phyloP scores from a whole-genome alignment of 2,113 vertebrate genomes.

The Sterrhoptilus dennistouni region DNA sequence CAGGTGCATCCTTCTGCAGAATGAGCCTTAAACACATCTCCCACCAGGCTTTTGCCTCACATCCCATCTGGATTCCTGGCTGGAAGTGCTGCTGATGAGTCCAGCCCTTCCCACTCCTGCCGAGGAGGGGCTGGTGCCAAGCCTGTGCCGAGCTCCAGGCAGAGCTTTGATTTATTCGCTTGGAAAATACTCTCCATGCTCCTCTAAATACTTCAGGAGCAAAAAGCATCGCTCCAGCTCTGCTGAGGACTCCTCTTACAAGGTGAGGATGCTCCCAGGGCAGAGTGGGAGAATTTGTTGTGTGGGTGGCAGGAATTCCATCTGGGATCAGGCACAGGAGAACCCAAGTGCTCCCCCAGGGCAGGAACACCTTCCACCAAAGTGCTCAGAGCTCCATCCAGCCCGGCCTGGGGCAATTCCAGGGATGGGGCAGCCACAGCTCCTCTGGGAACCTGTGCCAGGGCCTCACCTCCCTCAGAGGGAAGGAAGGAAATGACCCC shows the following conservation, averaged over 20 bases:
- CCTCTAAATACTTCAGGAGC: background rate
- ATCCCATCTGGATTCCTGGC: background rate
- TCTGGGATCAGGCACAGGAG: background rate
- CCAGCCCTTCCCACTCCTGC: background rate
- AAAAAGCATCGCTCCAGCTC: background rate
- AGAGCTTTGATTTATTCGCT: conserved; percentile 36
- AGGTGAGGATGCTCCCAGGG: background rate
- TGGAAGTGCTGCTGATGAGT: background rate
- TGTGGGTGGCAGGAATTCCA: background rate
- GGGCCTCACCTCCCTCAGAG: background rate
- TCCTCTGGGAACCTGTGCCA: background rate
- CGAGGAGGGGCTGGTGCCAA: background rate
- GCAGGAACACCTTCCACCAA: accelerated
- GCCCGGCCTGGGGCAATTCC: background rate
- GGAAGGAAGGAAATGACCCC: accelerated
- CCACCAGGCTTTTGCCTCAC: background rate
- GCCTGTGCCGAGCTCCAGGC: background rate
- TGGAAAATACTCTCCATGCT: background rate
- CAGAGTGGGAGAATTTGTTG: background rate
- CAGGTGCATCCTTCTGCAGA: background rate
- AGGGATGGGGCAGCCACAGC: too few species aligned
- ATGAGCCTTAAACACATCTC: background rate
- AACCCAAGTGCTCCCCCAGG: accelerated
- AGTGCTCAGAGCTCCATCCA: background rate
- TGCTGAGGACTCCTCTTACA: background rate